Evolutionary conservation across 2,113 vertebrate species (phyloP).

Genomic region (Glareola pratincola): DNA sequence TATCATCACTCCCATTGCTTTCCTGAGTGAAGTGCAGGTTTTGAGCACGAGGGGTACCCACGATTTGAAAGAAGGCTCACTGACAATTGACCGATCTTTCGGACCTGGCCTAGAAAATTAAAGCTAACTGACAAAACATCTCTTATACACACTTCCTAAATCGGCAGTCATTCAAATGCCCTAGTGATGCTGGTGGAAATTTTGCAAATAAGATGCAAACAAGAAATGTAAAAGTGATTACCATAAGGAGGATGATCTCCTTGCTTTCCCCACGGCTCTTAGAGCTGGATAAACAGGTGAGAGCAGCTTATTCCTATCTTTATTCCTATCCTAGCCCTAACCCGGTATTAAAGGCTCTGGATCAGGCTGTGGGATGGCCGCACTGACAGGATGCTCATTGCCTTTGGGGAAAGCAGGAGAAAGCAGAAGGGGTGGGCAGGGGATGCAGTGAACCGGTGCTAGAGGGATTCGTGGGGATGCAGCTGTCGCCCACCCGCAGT

Average conservation of each 20-base stretch:
- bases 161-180: background rate
- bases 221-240: background rate
- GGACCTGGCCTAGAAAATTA: background rate
- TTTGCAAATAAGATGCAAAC: background rate
- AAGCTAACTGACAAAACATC: background rate
- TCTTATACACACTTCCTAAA: background rate
- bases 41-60: background rate
- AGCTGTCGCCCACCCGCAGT: background rate
- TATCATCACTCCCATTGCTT: background rate
- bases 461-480: background rate
- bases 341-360: background rate
- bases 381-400: background rate
- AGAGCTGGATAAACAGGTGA: background rate
- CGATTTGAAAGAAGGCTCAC: fast-evolving
- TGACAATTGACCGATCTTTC: background rate
- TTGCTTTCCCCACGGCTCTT: background rate
- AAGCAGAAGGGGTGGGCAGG: background rate
- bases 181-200: background rate
- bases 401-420: background rate
- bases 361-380: background rate
- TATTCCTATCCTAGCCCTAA: background rate
- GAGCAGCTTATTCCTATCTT: background rate
- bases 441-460: background rate
- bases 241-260: background rate
- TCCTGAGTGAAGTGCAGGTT: background rate